Base-by-base conservation (phyloP, 2,888 invertebrate species). In the Ganaspis brasiliensis region DNA sequence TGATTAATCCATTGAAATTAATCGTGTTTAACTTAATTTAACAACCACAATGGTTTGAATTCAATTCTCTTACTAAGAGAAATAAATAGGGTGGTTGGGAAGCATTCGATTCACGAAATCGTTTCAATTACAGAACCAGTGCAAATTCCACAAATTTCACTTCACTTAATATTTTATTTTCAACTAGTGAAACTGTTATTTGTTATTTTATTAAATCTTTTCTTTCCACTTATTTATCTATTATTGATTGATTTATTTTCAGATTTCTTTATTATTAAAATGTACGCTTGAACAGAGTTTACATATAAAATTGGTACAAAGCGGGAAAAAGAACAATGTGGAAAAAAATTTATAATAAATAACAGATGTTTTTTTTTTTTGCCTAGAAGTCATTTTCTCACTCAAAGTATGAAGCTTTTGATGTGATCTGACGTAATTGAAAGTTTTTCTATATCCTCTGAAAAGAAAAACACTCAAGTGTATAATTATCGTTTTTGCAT, bases 401-500 rank as follows among this genome's bases (percentile, higher is more conserved):
- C 40, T 9, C 24, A n/a, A 40, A 45, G 40, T 26, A 12, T 45
- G 37, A 67, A 19, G n/a, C n/a, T 21, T 40, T 9, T 40, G 63
- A 40, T 63, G 40, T 24, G 24, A 67, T 24, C 67, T 24, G 24
- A 45, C 21, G n/a, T 67, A 67, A 67, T 19, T 45, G 67, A 67
- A 67, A n/a, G n/a, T n/a, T 67, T 67, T 45, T 21, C 12, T 10
- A 24, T 24, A 24, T 45, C 21, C 21, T 24, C 21, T n/a, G 37
- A 8, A 14, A 63, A 14, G 5, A 67, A 67, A 67, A 67, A 24
- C 10, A 10, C n/a, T 14, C 5, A 49, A 26, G 24, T 26, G n/a
- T 8, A 49, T n/a, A 26, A 45, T 49, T 67, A 26, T 67, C 26
- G 67, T 24, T 67, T 49, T 67, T 40, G 16, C 40, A 67, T 45